Base-by-base conservation (phyloP, 2,797 vertebrate genomes). In the Picus viridis region DNA sequence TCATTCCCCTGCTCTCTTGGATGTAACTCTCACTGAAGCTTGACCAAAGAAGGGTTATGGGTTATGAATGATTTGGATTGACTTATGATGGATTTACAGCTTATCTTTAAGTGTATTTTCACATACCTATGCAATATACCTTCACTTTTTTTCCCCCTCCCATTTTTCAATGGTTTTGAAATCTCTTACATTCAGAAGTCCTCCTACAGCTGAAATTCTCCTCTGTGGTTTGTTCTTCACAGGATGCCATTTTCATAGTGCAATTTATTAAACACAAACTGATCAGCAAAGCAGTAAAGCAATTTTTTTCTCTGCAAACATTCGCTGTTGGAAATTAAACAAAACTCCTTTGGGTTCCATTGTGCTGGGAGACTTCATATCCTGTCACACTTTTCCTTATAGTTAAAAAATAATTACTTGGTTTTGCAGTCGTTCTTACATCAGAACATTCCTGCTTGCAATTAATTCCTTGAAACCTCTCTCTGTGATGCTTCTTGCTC, bases 401-500 rank as follows among this genome's bases (percentile, higher is more conserved):
- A 70, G 91, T 96, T 92, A 92, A 93, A 93, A 95, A 92, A 88
- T 82, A 93, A 95, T 92, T 23, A 71, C 81, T 94, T 70, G 45
- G 73, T n/a, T 92, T 89, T 93, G 85, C 80, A 89, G 77, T 70
- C 76, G 70, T 45, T 70, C 74, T 88, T 92, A 64, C 68, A 84
- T 70, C 24, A 83, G 88, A 79, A 83, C 23, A n/a, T 53, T 49
- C 57, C 54, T 84, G 16, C 80, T 76, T 71, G 77, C 88, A 84
- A 77, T 93, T 88, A 94, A 76, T 91, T 96, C 71, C 65, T 79
- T 53, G 54, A 71, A 74, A 45, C 71, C 32, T 58, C 30, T 86
- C 64, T 84, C 83, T 65, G 41, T 17, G 24, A 47, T 53, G 54
- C 45, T 82, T 74, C 49, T 91, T 96, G 43, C 24, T 61, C 49